These are phyloP conservation scores for Zygothrica quintamaculata DNA, from an alignment of 2,888 invertebrate species.

Conservation along the genomic window DNA sequence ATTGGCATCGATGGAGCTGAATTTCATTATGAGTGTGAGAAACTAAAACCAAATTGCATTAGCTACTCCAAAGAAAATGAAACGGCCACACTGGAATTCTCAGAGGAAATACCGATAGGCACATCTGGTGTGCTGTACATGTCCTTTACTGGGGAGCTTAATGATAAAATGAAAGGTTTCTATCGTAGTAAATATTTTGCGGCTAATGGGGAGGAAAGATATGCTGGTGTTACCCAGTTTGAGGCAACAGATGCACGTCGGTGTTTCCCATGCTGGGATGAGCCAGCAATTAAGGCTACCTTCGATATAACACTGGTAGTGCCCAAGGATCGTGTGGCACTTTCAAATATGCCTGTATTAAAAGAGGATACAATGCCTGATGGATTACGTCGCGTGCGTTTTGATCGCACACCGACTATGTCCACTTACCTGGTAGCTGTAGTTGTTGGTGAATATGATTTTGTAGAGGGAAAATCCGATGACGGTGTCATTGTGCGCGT, in stretches of 20 bases:
- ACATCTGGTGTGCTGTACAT: conserved; percentile 87
- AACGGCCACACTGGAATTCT: conserved; percentile 88
- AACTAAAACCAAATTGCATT: conserved; percentile 73
- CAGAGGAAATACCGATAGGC: conserved; percentile 86
- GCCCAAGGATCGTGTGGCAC: conserved; percentile 91
- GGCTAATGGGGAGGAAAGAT: conserved; percentile 90
- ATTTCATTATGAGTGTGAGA: conserved; percentile 85
- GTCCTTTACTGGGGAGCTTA: conserved; percentile 93
- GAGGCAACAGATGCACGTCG: conserved; percentile 95
- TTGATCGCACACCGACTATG: conserved; percentile 95
- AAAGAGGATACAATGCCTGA: conserved; percentile 84
- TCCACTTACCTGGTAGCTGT: conserved; percentile 97
- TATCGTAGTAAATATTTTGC: conserved; percentile 95
- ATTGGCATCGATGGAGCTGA: conserved; percentile 88
- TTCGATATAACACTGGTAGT: conserved; percentile 95
- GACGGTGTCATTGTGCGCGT: conserved; percentile 93
- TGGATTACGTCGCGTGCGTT: conserved; percentile 87
- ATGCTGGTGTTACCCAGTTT: conserved; percentile 96
- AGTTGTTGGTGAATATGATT: conserved; percentile 97
- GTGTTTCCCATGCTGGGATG: conserved; percentile 99
- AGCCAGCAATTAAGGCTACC: conserved; percentile 97
- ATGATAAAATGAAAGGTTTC: conserved; percentile 97
- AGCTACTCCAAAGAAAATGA: conserved; percentile 87
- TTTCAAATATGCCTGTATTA: conserved; percentile 95
- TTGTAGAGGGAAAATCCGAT: conserved; percentile 92